A percentile compares a stretch with the other conserved stretches of the same genome.
Conservation (phyloP, 2,888 invertebrate species). For the Ophioninae sp. region DNA sequence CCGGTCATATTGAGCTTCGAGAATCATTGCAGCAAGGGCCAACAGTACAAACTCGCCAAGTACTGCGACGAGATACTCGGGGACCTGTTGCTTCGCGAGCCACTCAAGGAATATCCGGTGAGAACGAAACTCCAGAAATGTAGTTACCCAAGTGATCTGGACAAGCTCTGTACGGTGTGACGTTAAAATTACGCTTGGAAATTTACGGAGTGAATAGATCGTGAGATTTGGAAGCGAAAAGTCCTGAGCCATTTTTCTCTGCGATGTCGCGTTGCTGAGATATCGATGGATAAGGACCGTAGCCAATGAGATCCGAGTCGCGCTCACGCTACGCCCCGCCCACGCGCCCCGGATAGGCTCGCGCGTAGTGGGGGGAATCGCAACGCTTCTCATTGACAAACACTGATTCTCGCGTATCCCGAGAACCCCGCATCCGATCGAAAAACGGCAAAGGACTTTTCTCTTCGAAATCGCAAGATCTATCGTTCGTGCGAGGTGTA, state of each 20-base stretch:
- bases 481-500: too few species aligned
- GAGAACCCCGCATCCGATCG: background rate
- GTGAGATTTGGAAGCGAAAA: background rate
- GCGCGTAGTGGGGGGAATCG: background rate
- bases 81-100: constrained; percentile 84
- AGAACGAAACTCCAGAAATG: constrained; percentile 62
- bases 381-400: background rate
- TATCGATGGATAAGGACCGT: background rate
- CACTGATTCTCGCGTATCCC: background rate
- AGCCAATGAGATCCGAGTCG: background rate
- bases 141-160: background rate
- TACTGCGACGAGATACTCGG: constrained; percentile 88
- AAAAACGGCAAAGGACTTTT: constrained; percentile 2
- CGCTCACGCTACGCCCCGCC: background rate
- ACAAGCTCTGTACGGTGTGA: background rate
- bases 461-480: background rate
- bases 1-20: constrained; percentile 88
- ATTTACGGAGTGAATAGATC: background rate
- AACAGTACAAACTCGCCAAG: constrained; percentile 87
- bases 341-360: background rate
- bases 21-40: constrained; percentile 85
- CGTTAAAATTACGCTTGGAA: background rate
- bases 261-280: background rate
- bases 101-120: constrained; percentile 84
- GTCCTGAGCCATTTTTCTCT: background rate